Base-by-base conservation (phyloP, 2,888 invertebrate species). In the Bombylius major region DNA sequence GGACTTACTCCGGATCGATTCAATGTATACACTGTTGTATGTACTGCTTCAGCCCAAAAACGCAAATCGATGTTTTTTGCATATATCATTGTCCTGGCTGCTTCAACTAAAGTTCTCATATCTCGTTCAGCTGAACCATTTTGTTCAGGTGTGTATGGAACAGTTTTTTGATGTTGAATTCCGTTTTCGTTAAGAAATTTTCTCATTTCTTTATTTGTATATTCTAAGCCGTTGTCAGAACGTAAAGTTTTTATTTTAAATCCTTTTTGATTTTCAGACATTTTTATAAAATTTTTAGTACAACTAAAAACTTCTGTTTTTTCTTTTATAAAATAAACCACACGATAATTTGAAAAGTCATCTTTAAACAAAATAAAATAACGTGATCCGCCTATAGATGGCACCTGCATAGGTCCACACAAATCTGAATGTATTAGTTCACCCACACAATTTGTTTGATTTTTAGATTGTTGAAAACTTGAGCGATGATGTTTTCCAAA, bases 41-140 rank as follows among this genome's bases (percentile, higher is more conserved):
- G 56, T 1, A 62, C 59, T 36, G 66, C 65, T 50, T 65, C 65
- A 47, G 61, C 64, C 63, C 65, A 66, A 42, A 63, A 62, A 8
- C 53, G 50, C 46, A 61, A 65, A 34, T 32, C 55, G 53, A 45
- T 62, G 57, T 47, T 62, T 60, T 57, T 62, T 9, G 55, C 53
- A 56, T 63, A 58, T 36, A 63, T 56, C 57, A 64, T 59, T 11
- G 61, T 49, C 45, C 69, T 59, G 31, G 66, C 67, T 32, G 66
- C 63, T 59, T 70, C 69, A 8, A 69, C 62, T 14, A 69, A 59
- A 47, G 66, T 70, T 53, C 67, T 60, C 58, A 65, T 72, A 56
- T 70, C 66, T 11, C 68, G 60, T 54, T 70, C 69, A 0, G 67
- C 65, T 53, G 61, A 58, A 5, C 69, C 69, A 60, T 73, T 74